Conservation (phyloP, 1,140 invertebrate genomes). For the Ptiloglossa arizonensis region DNA sequence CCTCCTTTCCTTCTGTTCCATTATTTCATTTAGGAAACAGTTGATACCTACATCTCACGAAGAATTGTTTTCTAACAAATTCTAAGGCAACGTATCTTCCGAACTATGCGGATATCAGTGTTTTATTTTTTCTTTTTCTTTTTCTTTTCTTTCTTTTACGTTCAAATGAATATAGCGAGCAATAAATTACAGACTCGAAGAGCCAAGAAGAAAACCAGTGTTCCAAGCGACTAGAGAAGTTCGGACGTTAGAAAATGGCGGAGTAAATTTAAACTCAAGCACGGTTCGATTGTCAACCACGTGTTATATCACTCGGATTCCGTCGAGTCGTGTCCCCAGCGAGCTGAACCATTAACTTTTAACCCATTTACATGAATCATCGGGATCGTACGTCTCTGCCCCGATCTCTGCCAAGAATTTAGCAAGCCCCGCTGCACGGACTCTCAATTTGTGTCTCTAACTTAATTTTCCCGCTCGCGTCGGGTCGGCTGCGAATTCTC, state of each 20-base stretch:
- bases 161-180: not conserved
- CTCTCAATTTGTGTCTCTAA: not conserved
- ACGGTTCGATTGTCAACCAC: conserved; percentile 18
- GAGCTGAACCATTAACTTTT: conserved; percentile 34
- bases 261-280: conserved; percentile 40
- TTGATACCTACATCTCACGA: too few species aligned
- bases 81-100: too few species aligned
- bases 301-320: conserved; percentile 39
- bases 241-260: not conserved
- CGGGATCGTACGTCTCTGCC: conserved; percentile 21
- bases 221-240: not conserved
- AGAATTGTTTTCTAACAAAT: too few species aligned
- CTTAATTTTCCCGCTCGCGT: conserved; percentile 23
- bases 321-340: conserved; percentile 2
- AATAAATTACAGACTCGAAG: too few species aligned
- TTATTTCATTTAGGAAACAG: too few species aligned
- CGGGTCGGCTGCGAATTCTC: not conserved
- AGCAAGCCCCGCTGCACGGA: not conserved
- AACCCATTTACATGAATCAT: conserved; percentile 52
- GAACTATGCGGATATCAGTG: too few species aligned
- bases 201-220: too few species aligned
- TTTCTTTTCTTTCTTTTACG: too few species aligned
- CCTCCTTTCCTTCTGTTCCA: too few species aligned
- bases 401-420: conserved; percentile 40
- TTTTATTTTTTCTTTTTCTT: too few species aligned